Conservation (phyloP, 2,888 invertebrate species). For the Agriopis leucophaearia region DNA sequence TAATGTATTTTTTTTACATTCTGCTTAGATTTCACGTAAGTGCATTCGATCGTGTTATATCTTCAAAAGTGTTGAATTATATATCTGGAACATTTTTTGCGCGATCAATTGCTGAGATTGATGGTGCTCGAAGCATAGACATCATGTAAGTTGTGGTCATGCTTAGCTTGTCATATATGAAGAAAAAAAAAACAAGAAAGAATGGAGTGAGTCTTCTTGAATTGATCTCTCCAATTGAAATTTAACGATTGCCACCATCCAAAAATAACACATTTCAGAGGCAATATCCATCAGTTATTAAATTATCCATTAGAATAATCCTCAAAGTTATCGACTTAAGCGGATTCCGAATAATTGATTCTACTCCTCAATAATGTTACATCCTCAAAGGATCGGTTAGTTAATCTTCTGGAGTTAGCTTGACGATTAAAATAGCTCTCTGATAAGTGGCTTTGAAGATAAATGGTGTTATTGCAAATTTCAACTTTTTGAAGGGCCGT, state of each 20-base stretch:
- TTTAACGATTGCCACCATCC: background rate
- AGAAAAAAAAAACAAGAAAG: too few relatives aligned
- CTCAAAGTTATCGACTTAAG: conserved; percentile 56
- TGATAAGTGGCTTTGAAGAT: conserved; percentile 39
- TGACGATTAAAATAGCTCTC: conserved; percentile 48
- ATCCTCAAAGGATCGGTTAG: conserved; percentile 50
- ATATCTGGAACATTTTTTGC: too few relatives aligned
- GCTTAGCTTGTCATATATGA: too few relatives aligned
- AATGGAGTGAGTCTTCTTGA: too few relatives aligned
- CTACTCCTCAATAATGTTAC: conserved; percentile 51
- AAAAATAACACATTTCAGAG: conserved; percentile 9
- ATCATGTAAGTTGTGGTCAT: too few relatives aligned
- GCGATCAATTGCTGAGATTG: too few relatives aligned
- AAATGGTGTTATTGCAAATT: conserved; percentile 33
- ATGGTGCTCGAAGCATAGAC: too few relatives aligned
- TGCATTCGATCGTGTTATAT: too few relatives aligned
- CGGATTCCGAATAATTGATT: conserved; percentile 62
- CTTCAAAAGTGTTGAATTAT: too few relatives aligned
- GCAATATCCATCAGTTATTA: conserved; percentile 41
- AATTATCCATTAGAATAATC: conserved; percentile 62
- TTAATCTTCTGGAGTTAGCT: conserved; percentile 49
- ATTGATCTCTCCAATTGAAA: background rate
- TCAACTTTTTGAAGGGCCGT: conserved; percentile 22
- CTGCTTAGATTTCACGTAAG: too few relatives aligned
- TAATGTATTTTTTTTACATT: too few relatives aligned